Evolutionary conservation across 2,113 vertebrate genomes (phyloP).

Genomic region (Bucco capensis): DNA sequence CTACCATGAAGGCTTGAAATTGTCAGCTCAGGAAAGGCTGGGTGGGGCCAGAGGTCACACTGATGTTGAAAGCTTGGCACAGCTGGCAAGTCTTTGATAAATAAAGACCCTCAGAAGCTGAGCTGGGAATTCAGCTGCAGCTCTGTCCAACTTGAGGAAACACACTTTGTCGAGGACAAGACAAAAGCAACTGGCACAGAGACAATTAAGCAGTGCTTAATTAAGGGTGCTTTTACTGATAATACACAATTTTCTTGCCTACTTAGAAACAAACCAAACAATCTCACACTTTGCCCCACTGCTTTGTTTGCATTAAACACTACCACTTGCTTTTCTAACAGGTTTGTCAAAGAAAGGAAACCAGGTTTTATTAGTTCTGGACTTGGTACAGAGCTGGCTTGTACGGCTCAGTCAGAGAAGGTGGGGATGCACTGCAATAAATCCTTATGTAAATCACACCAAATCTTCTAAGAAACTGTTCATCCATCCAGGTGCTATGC

Average conservation of each 20-base stretch:
- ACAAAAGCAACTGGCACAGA: not conserved
- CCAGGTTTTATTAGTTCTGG: constrained; percentile 36
- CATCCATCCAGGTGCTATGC: not conserved
- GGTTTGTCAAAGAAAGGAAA: constrained; percentile 38
- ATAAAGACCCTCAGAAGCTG: not conserved
- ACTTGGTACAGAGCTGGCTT: not conserved
- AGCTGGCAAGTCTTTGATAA: not conserved
- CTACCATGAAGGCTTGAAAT: not conserved
- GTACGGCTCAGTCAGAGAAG: not conserved
- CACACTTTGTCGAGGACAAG: not conserved
- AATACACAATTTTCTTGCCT: constrained; percentile 20
- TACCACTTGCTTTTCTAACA: not conserved
- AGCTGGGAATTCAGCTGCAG: not conserved
- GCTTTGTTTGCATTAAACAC: constrained; percentile 39
- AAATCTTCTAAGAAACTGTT: not conserved
- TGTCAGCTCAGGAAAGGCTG: not conserved
- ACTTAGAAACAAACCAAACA: not conserved
- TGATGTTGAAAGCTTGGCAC: not conserved
- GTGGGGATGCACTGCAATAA: constrained; percentile 13
- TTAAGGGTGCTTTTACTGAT: not conserved
- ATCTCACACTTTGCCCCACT: not conserved
- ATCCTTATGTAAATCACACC: not conserved
- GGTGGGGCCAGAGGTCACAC: not conserved
- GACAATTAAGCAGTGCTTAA: not conserved
- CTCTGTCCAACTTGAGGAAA: not conserved